Evolutionary conservation across 2,797 vertebrate species (phyloP), one percentile per base, ranked within the genome.

Genomic region (Coracias cyanogaster): DNA sequence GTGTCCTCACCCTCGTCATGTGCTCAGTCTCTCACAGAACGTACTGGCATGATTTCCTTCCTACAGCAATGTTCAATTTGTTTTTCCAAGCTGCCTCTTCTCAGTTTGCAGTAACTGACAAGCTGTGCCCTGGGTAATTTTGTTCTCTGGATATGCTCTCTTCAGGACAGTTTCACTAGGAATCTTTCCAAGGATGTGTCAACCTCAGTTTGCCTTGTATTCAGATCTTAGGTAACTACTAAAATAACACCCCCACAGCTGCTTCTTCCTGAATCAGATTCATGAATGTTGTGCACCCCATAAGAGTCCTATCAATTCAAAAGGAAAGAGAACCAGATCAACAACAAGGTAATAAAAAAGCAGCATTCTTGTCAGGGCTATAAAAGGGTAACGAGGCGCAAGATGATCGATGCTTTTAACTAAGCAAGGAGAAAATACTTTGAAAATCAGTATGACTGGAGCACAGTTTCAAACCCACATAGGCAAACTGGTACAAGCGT

Each of bases 141-240:
- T 88, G 62, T 86, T 81, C 15, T 9, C 65, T 88, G 62, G 61
- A 88, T 86, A 18, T 79, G 57, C 62, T 86, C 58, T 72, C 62
- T 94, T 62, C 79, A 94, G 76, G 65, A 81, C 72, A 88, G 48
- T 87, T 89, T 88, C 65, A 76, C 58, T 69, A 85, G 82, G 69
- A 95, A 92, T 22, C 22, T 82, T 92, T 91, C 84, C 95, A 96
- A 88, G 52, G 82, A 96, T 90, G 64, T 84, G 87, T 90, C 82
- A 91, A 46, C 15, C 88, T 58, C 54, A 82, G 72, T 73, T 89
- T 16, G 25, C 62, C 76, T 86, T 72, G 19, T 43, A 89, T 82
- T 45, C 57, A 24, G 48, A 82, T 51, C 71, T 93, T 66, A 89
- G 35, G 46, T 60, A 91, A 74, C 80, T 76, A 69, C 58, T 91